Evolutionary conservation across 2,797 vertebrate species (phyloP).

Genomic region (Pseudocheirus occidentalis): DNA sequence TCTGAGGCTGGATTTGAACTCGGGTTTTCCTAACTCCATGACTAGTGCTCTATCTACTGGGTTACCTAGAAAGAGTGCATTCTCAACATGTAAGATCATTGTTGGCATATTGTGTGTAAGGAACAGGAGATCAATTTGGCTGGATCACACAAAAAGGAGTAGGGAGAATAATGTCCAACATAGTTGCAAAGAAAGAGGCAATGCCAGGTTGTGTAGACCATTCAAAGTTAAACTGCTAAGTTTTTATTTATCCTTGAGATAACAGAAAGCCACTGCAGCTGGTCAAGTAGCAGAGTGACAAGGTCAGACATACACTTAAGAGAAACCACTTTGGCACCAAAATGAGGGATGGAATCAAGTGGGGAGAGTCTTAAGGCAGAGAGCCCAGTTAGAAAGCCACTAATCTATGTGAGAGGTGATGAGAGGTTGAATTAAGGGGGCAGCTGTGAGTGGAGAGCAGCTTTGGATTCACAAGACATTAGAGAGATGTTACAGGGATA

Average conservation of each 20-base stretch:
- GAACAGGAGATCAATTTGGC: neutral
- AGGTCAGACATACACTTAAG: neutral
- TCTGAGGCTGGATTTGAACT: neutral
- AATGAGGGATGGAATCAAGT: neutral
- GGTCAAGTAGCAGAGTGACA: neutral
- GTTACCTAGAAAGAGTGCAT: neutral
- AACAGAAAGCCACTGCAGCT: neutral
- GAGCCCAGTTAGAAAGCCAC: neutral
- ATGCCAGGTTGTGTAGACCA: neutral
- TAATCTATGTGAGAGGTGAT: neutral
- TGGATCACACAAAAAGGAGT: neutral
- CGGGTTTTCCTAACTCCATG: neutral
- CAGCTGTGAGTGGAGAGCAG: neutral
- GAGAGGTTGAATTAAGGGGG: neutral
- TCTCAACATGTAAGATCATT: neutral
- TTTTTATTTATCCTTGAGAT: neutral
- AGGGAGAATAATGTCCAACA: neutral
- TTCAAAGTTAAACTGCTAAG: neutral
- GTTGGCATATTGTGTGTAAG: neutral
- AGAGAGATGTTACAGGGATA: neutral
- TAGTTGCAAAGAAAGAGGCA: neutral
- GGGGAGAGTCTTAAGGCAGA: neutral
- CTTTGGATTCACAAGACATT: neutral
- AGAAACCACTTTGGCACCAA: neutral
- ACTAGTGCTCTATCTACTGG: neutral